phyloP scores from a whole-genome alignment of 1,140 invertebrate species.

The Euschistus heros region DNA sequence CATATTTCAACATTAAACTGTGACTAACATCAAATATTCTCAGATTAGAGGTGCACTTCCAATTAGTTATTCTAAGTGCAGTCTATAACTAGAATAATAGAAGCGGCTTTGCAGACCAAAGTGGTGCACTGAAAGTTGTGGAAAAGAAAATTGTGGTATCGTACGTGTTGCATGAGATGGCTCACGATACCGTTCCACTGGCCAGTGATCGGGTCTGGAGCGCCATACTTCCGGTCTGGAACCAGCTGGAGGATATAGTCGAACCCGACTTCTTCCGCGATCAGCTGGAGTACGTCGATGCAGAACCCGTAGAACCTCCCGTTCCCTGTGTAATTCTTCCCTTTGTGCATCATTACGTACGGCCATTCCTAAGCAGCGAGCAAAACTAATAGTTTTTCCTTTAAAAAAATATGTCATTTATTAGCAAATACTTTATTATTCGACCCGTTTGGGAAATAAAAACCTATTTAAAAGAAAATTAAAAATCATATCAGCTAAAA shows the following conservation, averaged over 20 bases:
- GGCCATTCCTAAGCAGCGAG: slow-evolving; percentile 46
- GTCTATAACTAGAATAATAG: too few relatives aligned
- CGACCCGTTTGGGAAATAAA: too few relatives aligned
- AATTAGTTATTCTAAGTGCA: too few relatives aligned
- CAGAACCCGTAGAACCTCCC: slow-evolving; percentile 67
- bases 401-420: too few relatives aligned
- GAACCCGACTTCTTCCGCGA: slow-evolving; percentile 56
- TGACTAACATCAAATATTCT: too few relatives aligned
- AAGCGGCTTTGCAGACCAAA: too few relatives aligned
- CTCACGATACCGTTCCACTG: slow-evolving; percentile 77
- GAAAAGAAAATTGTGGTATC: slow-evolving; percentile 23
- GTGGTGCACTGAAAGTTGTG: too few relatives aligned
- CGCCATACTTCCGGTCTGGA: slow-evolving; percentile 66
- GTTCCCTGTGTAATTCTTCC: slow-evolving; percentile 53
- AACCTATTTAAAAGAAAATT: too few relatives aligned
- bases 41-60: too few relatives aligned
- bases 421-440: too few relatives aligned
- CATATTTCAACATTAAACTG: too few relatives aligned
- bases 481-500: too few relatives aligned
- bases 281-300: slow-evolving; percentile 56
- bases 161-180: slow-evolving; percentile 63
- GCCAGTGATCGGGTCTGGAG: slow-evolving; percentile 50
- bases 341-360: slow-evolving; percentile 57
- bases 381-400: neutral
- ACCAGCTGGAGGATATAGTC: slow-evolving; percentile 63